Base-by-base conservation (phyloP, 2,888 invertebrate species). In the Aquatica leii region DNA sequence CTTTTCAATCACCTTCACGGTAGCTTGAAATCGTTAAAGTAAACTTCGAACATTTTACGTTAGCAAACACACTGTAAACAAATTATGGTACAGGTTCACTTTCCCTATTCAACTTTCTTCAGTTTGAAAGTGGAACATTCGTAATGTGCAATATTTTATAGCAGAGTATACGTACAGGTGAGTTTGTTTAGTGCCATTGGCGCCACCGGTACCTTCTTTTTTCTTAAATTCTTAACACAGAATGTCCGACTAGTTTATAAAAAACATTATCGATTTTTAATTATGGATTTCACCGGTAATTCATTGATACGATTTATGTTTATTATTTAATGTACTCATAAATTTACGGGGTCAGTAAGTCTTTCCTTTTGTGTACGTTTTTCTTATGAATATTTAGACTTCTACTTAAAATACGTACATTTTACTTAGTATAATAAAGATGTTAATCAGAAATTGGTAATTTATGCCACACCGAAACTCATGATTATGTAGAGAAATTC, bases 41-140 rank as follows among this genome's bases (percentile, higher is more conserved):
- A 48, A 52, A 49, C 46, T 51, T 34, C 40, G 24, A 15, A 53
- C 46, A 53, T 48, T 58, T 62, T 62, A 57, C 24, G 15, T 34
- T 62, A 17, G 57, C 53, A 34, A 53, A 56, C 49, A 54, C 20
- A 59, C 66, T 62, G 62, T 59, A 62, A 62, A 59, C 66, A 66
- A 62, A 62, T 66, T 62, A 56, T 59, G 62, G 56, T 59, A 62
- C 48, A 53, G 57, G 60, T 71, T 73, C 71, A 73, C 73, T 73
- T 73, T 73, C 73, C 69, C 71, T 69, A 68, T 70, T 70, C 69
- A 71, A 73, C 73, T 73, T 73, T 73, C 73, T 73, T 73, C 66
- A 62, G 67, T 65, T 71, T 66, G 71, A 71, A 71, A 73, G 73
- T 73, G 71, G 73, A 73, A 72, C 71, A 68, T 67, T 72, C 67